phyloP scores from a whole-genome alignment of 2,888 invertebrate genomes.

The Rhagonycha fulva region DNA sequence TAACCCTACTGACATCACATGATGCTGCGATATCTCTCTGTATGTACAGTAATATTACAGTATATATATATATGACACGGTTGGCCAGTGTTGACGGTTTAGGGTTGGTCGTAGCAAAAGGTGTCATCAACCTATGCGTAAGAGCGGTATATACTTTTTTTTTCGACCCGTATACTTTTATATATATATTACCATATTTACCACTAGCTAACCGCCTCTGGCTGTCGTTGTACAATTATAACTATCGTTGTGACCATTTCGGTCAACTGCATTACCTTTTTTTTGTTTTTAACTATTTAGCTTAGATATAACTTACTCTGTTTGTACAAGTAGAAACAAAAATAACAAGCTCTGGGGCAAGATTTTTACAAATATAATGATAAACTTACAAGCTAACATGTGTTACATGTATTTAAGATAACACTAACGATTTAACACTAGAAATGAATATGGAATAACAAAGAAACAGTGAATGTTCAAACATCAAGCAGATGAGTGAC shows the following conservation, averaged over 20 bases:
- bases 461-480: conserved; percentile 41
- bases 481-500: conserved; percentile 39
- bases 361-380: conserved; percentile 51
- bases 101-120: conserved; percentile 19
- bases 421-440: conserved; percentile 48
- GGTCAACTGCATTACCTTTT: conserved; percentile 19
- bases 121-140: conserved; percentile 13
- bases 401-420: conserved; percentile 46
- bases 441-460: conserved; percentile 41
- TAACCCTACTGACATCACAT: conserved; percentile 43
- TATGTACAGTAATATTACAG: conserved; percentile 52
- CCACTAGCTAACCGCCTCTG: conserved; percentile 26
- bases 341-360: conserved; percentile 30
- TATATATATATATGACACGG: conserved; percentile 42
- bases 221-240: conserved; percentile 24
- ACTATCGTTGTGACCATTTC: conserved; percentile 30
- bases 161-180: conserved; percentile 1
- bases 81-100: conserved; percentile 33
- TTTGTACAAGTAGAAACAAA: conserved; percentile 37
- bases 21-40: conserved; percentile 46
- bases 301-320: conserved; percentile 35
- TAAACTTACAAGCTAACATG: conserved; percentile 50
- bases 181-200: conserved; percentile 10
- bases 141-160: neutral
- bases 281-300: conserved; percentile 22